phyloP scores from a whole-genome alignment of 2,797 vertebrate genomes.

The Rhodeus uyekii region DNA sequence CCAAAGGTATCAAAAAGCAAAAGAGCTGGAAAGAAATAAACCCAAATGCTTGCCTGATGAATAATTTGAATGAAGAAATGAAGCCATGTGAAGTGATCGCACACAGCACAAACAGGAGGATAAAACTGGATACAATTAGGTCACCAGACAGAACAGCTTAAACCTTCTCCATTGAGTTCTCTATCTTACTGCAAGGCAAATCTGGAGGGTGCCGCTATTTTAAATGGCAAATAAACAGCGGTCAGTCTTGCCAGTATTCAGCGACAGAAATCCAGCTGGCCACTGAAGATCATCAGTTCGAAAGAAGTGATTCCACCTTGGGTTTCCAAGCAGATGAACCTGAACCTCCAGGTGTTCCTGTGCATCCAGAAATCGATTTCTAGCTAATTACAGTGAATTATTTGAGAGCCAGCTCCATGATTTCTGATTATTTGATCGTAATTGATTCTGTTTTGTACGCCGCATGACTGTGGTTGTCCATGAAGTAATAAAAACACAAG shows the following conservation, averaged over 20 bases:
- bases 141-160: conserved; percentile 76
- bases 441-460: not conserved
- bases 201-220: conserved; percentile 7
- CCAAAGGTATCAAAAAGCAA: conserved; percentile 84
- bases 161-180: conserved; percentile 51
- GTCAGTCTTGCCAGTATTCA: conserved; percentile 6
- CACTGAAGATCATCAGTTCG: not conserved
- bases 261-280: not conserved
- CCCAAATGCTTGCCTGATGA: conserved; percentile 76
- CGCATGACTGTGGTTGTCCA: not conserved
- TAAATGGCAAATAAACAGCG: not conserved
- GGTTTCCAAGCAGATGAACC: not conserved
- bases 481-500: not conserved
- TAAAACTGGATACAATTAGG: conserved; percentile 80
- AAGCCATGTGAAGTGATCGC: conserved; percentile 74
- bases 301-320: not conserved
- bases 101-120: conserved; percentile 74
- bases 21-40: conserved; percentile 76
- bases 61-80: conserved; percentile 85
- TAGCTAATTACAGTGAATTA: conserved; percentile 4
- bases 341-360: not conserved
- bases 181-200: conserved; percentile 20
- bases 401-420: not conserved
- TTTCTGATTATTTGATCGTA: not conserved
- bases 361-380: not conserved